These are phyloP conservation scores for Xiphorhynchus elegans DNA, from an alignment of 2,113 vertebrate species.

Conservation along the genomic window DNA sequence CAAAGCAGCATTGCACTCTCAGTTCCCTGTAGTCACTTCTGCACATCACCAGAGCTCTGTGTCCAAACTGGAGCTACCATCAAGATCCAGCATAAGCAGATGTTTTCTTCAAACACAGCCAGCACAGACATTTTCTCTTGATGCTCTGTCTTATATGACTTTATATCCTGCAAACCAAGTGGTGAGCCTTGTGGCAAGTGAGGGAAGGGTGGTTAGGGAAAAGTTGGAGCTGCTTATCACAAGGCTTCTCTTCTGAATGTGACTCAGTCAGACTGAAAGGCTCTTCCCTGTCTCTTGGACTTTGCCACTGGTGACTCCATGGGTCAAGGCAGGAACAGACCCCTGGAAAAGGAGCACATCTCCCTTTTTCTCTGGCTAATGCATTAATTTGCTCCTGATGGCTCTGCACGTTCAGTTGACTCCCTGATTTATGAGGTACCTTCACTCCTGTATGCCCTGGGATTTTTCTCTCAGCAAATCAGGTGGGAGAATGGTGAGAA, in stretches of 20 bases:
- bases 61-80: not conserved
- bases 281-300: not conserved
- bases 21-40: not conserved
- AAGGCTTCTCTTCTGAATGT: not conserved
- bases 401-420: not conserved
- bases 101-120: not conserved
- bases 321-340: not conserved
- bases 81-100: not conserved
- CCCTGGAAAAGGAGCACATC: not conserved
- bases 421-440: not conserved
- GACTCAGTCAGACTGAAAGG: not conserved
- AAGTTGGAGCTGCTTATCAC: not conserved
- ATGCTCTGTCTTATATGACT: not conserved
- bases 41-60: not conserved
- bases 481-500: not conserved
- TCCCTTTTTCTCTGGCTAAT: not conserved
- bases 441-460: not conserved
- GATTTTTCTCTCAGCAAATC: not conserved
- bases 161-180: not conserved
- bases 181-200: not conserved
- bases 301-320: not conserved
- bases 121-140: not conserved
- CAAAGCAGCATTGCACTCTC: not conserved
- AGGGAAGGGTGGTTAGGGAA: not conserved
- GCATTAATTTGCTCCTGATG: not conserved